Conservation (phyloP, 2,113 vertebrate genomes). For the Thunnus maccoyii region DNA sequence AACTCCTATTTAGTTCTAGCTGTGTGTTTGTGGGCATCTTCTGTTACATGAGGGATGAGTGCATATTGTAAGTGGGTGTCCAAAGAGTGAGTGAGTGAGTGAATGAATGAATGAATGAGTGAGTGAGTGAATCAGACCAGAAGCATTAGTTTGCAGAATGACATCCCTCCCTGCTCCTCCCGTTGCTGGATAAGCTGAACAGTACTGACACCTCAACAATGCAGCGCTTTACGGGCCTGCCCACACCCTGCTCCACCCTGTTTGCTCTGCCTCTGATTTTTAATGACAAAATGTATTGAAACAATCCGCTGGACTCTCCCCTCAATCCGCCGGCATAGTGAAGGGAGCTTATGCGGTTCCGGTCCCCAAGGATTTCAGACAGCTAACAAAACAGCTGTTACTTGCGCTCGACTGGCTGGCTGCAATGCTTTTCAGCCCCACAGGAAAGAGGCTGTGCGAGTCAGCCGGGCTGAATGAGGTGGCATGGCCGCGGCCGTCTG, state of each 20-base stretch:
- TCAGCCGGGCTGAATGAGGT: slow-evolving; percentile 87
- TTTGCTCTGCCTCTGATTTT: slow-evolving; percentile 91
- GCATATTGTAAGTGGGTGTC: slow-evolving; percentile 17
- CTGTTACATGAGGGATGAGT: neutral
- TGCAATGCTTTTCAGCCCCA: slow-evolving; percentile 93
- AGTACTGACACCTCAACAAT: slow-evolving; percentile 92
- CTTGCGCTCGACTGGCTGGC: slow-evolving; percentile 90
- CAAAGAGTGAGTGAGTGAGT: slow-evolving; percentile 66
- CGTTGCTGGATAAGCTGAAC: slow-evolving; percentile 87
- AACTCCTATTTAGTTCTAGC: slow-evolving; percentile 4
- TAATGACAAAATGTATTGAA: slow-evolving; percentile 94
- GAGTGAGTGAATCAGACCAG: slow-evolving; percentile 86
- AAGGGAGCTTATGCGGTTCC: slow-evolving; percentile 92
- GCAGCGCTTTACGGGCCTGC: slow-evolving; percentile 85
- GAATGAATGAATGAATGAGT: slow-evolving; percentile 62
- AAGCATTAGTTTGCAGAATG: slow-evolving; percentile 91
- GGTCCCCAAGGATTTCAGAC: slow-evolving; percentile 93
- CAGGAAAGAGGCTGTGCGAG: slow-evolving; percentile 88
- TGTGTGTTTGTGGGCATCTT: neutral
- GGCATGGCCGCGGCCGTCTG: slow-evolving; percentile 74
- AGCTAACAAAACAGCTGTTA: slow-evolving; percentile 94
- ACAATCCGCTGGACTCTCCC: slow-evolving; percentile 92
- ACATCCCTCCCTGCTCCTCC: slow-evolving; percentile 77
- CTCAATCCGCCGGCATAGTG: slow-evolving; percentile 91
- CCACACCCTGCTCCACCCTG: slow-evolving; percentile 87